Percentiles rank a stretch among this genome's conserved stretches.
Evolutionary conservation across 2,113 vertebrate species (phyloP).

Genomic region (Nothoprocta perdicaria): DNA sequence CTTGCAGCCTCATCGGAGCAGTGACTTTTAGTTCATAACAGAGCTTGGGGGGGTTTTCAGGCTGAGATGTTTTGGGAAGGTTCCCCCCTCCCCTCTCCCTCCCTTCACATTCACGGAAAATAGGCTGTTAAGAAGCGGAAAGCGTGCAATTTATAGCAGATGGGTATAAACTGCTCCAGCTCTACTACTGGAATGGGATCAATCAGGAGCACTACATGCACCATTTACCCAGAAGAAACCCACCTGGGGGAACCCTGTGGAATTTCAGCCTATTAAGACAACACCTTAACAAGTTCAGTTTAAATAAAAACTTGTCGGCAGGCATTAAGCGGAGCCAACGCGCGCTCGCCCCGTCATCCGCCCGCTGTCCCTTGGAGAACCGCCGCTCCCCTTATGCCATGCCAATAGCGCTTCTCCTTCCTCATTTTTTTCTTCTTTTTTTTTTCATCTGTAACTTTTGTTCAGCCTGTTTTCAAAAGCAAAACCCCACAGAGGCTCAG

Average conservation of each 20-base stretch:
- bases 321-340: constrained; percentile 51
- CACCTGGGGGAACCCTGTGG: constrained; percentile 69
- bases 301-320: constrained; percentile 73
- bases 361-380: background rate
- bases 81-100: background rate
- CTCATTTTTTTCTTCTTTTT: background rate
- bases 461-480: constrained; percentile 26
- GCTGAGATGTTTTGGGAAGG: constrained; percentile 57
- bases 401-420: constrained; percentile 2
- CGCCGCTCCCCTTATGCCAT: background rate
- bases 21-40: constrained; percentile 21
- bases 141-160: constrained; percentile 71
- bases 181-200: constrained; percentile 68
- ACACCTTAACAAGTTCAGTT: constrained; percentile 75
- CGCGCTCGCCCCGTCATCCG: background rate
- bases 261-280: constrained; percentile 71
- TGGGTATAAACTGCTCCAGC: constrained; percentile 66
- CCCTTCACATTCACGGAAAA: constrained; percentile 62
- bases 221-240: constrained; percentile 75
- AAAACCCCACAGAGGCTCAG: background rate
- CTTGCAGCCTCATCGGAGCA: background rate
- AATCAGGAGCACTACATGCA: constrained; percentile 64
- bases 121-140: constrained; percentile 73
- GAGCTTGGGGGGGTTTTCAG: constrained; percentile 32
- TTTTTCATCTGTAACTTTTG: constrained; percentile 10